Percentiles rank a stretch among this genome's conserved stretches.
phyloP scores from a whole-genome alignment of 2,888 invertebrate species.

The Therioaphis trifolii region DNA sequence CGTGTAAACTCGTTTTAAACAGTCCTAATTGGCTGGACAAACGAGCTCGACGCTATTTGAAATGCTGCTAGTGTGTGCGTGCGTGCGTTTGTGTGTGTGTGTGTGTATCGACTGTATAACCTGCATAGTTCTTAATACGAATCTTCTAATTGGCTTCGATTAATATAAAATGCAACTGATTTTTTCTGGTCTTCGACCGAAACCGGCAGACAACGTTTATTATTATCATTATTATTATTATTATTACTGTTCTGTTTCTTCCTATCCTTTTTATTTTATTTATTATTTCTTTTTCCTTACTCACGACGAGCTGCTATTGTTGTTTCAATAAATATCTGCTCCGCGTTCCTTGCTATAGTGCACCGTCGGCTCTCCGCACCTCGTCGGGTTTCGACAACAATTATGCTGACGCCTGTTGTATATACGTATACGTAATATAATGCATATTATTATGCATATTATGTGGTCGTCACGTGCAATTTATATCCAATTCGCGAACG shows the following conservation, averaged over 20 bases:
- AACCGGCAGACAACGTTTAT: slow-evolving; percentile 43
- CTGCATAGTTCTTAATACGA: slow-evolving; percentile 38
- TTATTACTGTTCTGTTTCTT: not conserved
- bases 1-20: slow-evolving; percentile 52
- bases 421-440: not conserved
- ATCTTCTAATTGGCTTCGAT: slow-evolving; percentile 60
- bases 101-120: too few species aligned
- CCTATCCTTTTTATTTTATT: not conserved
- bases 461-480: not conserved
- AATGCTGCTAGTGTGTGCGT: slow-evolving; percentile 21
- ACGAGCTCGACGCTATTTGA: slow-evolving; percentile 54
- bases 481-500: slow-evolving; percentile 35
- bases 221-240: slow-evolving; percentile 2
- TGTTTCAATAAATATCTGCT: not conserved
- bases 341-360: too few species aligned
- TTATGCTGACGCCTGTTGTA: slow-evolving; percentile 34
- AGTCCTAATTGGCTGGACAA: slow-evolving; percentile 60
- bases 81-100: too few species aligned
- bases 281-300: not conserved
- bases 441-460: too few species aligned
- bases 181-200: slow-evolving; percentile 35
- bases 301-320: slow-evolving; percentile 13
- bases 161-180: slow-evolving; percentile 49
- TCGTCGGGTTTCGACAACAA: not conserved
- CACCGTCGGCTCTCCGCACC: not conserved